Evolutionary conservation across 2,797 vertebrate species (phyloP).

Genomic region (Hydrolagus colliei): DNA sequence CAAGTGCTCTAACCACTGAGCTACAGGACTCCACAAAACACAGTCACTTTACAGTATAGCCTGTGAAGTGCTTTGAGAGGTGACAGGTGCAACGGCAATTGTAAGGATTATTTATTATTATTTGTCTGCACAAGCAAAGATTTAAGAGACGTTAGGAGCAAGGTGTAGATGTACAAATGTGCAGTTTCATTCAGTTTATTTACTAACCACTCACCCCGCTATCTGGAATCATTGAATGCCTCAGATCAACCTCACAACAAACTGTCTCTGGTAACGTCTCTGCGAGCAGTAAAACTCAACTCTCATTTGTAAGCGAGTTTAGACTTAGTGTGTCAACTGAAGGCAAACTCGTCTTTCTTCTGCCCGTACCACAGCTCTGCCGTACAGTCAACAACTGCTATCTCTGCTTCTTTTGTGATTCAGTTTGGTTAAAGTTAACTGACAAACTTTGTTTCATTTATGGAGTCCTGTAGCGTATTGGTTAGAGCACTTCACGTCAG

Average conservation of each 20-base stretch:
- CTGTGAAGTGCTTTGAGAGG: too few relatives aligned
- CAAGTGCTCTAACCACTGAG: too few relatives aligned
- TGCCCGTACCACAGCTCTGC: neutral
- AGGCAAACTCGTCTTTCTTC: neutral
- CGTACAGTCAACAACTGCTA: neutral
- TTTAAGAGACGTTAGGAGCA: neutral
- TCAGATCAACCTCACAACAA: constrained; percentile 6
- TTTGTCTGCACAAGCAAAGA: too few relatives aligned
- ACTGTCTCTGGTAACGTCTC: neutral
- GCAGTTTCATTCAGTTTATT: neutral
- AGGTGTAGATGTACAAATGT: too few relatives aligned
- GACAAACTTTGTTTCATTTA: neutral
- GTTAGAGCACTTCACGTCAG: too few relatives aligned
- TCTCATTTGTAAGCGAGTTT: neutral
- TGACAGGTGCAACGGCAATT: too few relatives aligned
- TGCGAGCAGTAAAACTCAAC: neutral
- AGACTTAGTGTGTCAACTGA: neutral
- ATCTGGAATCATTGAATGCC: neutral
- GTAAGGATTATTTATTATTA: too few relatives aligned
- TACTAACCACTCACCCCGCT: neutral
- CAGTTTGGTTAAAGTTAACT: neutral
- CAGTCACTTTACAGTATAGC: too few relatives aligned
- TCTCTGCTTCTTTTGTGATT: neutral
- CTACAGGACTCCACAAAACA: too few relatives aligned
- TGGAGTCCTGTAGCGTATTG: too few relatives aligned